Conservation (phyloP, 2,797 vertebrate genomes). For the Myotis pilosus region DNA sequence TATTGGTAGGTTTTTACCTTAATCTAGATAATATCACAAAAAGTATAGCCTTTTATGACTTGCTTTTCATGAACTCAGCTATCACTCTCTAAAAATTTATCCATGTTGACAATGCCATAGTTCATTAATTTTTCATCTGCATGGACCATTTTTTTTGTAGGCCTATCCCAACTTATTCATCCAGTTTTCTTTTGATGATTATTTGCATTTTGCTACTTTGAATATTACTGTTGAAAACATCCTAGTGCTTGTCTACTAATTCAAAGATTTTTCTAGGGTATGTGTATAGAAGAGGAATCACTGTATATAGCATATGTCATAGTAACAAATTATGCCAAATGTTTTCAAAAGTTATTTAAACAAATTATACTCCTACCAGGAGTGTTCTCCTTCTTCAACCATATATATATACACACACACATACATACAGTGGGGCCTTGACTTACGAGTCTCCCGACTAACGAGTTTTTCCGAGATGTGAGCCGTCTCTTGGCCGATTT, state of each 20-base stretch:
- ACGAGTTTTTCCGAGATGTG: too few relatives aligned
- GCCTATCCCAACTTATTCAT: neutral
- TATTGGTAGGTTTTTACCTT: neutral
- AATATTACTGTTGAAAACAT: neutral
- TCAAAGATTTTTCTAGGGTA: neutral
- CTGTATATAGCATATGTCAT: neutral
- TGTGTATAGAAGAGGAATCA: neutral
- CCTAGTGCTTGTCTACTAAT: constrained; percentile 6
- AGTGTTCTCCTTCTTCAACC: neutral
- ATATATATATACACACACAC: neutral
- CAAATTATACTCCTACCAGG: neutral
- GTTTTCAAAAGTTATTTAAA: constrained; percentile 34
- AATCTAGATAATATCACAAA: neutral
- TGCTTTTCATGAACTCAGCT: neutral
- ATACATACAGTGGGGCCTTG: too few relatives aligned
- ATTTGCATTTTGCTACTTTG: constrained; percentile 36
- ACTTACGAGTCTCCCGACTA: too few relatives aligned
- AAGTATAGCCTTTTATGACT: neutral
- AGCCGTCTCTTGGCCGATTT: too few relatives aligned
- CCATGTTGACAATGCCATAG: neutral
- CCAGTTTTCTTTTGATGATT: neutral
- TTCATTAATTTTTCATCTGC: constrained; percentile 41
- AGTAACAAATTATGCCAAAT: constrained; percentile 1
- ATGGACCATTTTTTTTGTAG: neutral
- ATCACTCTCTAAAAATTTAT: neutral